Percentiles rank a stretch among this genome's conserved stretches.
Conservation (phyloP, 2,113 vertebrate genomes). For the Ceyx margarethae region DNA sequence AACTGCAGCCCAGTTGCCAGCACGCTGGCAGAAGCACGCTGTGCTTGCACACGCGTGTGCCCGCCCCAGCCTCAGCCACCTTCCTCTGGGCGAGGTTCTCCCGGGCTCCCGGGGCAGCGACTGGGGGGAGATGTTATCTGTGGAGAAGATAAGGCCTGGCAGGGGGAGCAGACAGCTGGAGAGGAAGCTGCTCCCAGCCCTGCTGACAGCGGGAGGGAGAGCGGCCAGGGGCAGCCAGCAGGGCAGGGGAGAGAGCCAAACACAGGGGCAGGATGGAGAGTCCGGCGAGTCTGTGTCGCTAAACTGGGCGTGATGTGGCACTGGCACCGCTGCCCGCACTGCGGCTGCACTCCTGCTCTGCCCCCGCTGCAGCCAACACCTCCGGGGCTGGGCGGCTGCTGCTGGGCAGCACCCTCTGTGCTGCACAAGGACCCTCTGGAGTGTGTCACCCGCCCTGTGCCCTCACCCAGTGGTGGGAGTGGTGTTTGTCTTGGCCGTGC, state of each 20-base stretch:
- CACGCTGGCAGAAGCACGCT: background rate
- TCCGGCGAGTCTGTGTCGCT: background rate
- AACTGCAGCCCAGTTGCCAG: background rate
- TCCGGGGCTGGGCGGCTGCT: background rate
- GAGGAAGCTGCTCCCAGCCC: slow-evolving; percentile 29
- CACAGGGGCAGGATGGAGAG: background rate
- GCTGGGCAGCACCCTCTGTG: background rate
- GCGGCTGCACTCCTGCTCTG: background rate
- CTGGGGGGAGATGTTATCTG: background rate
- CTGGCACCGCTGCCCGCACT: background rate
- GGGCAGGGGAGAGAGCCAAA: fast-evolving
- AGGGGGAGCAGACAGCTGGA: background rate
- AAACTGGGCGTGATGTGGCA: background rate
- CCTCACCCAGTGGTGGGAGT: background rate
- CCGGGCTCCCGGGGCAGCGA: background rate
- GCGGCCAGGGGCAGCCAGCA: background rate
- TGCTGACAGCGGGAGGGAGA: background rate
- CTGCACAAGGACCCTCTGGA: background rate
- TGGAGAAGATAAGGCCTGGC: background rate
- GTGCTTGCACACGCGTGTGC: background rate
- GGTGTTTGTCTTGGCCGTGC: background rate
- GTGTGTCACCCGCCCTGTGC: background rate
- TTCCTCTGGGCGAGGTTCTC: background rate
- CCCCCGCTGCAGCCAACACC: background rate
- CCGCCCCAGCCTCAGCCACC: background rate